Evolutionary conservation across 2,888 invertebrate genomes (phyloP), one percentile per base, ranked within the genome.

Genomic region (Cancer borealis): DNA sequence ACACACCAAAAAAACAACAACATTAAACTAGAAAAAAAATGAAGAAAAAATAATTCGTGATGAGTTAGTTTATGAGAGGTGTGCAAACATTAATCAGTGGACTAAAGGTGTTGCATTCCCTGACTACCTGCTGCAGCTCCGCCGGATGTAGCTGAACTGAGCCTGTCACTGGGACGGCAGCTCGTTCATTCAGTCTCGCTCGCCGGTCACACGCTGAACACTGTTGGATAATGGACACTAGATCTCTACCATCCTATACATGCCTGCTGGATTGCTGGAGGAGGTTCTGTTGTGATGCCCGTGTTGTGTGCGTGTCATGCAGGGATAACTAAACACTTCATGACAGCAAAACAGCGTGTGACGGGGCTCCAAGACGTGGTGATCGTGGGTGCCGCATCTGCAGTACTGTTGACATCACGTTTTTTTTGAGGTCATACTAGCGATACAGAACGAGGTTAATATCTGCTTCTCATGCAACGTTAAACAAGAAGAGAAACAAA

Each of bases 181-280:
- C n/a, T 66, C n/a, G 66, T 66, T 21, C 66, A 66, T 66, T 66
- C 66, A 66, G 21, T 66, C 66, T n/a, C n/a, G n/a, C 66, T n/a
- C n/a, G n/a, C 66, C n/a, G 66, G 66, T 66, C 66, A 66, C 66
- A n/a, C 66, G n/a, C n/a, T 66, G 66, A 66, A 66, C 66, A n/a
- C 66, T 21, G 66, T 21, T n/a, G n/a, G 66, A 66, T 66, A 21
- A 66, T 66, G 66, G 66, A 66, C 21, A 66, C 66, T 2, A 66
- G 66, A 21, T 66, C 66, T 21, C 3, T n/a, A n/a, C n/a, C 66
- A 21, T 66, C 66, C 66, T 66, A n/a, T 66, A 66, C 8, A 21
- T 66, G 66, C 6, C 66, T 66, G 66, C n/a, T 66, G n/a, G 66
- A n/a, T 66, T 66, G n/a, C 66, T n/a, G 66, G 66, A 17, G 66